Conservation (phyloP, 2,888 invertebrate genomes). For the Megaustenia siamemsis region DNA sequence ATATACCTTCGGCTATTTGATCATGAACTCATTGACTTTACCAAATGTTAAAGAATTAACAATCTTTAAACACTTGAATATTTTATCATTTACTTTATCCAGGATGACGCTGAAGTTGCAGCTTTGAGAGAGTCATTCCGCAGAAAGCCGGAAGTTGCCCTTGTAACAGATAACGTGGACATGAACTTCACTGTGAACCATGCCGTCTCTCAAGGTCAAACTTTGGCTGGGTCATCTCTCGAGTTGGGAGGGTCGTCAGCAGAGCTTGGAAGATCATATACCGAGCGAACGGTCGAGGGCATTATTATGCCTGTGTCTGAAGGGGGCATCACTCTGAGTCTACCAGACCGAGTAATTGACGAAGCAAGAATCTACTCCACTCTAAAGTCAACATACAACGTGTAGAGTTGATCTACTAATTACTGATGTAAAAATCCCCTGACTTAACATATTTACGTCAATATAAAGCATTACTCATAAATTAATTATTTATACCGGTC, state of each 20-base stretch:
- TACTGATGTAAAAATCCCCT: no score
- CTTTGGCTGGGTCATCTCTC: constrained; percentile 40
- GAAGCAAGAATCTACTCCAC: constrained; percentile 38
- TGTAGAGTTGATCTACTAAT: not conserved
- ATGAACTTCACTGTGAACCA: constrained; percentile 61
- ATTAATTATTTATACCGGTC: no score
- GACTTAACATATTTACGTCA: no score
- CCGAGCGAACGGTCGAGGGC: constrained; percentile 51
- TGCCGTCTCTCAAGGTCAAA: constrained; percentile 52
- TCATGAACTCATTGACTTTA: no score
- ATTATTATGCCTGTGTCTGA: constrained; percentile 31
- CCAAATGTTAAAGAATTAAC: no score
- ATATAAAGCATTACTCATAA: no score
- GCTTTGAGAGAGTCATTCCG: constrained; percentile 49
- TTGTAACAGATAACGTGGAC: constrained; percentile 59
- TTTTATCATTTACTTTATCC: not conserved
- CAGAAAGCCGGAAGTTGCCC: constrained; percentile 56
- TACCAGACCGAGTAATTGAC: constrained; percentile 47
- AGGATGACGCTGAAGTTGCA: constrained; percentile 52
- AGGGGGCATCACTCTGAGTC: constrained; percentile 24
- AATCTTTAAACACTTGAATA: no score
- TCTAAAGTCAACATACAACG: constrained; percentile 21
- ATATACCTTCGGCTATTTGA: no score
- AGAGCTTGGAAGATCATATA: constrained; percentile 43
- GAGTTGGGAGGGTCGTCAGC: constrained; percentile 28